A percentile compares a stretch with the other conserved stretches of the same genome.
Evolutionary conservation across 37 sponge, comb jelly and placozoan species (phyloP).

Genomic region (Cliona cf. orientalis): DNA sequence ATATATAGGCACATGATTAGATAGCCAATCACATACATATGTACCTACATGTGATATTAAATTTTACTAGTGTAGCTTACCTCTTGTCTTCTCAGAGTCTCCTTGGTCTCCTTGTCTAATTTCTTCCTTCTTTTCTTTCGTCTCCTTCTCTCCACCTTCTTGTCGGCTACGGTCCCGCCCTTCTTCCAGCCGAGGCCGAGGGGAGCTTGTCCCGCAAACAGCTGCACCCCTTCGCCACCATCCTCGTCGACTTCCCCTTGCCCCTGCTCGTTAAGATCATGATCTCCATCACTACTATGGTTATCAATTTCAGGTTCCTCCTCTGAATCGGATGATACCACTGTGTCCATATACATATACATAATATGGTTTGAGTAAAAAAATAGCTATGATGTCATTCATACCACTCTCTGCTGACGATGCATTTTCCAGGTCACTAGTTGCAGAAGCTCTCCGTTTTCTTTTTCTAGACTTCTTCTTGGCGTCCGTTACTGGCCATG

Average conservation of each 20-base stretch:
- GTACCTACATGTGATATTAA: not conserved
- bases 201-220: constrained; percentile 44
- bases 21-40: not conserved
- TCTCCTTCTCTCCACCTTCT: not conserved
- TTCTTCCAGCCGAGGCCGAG: not conserved
- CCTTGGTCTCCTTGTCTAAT: constrained; percentile 26
- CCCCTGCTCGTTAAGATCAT: not conserved
- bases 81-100: constrained; percentile 54
- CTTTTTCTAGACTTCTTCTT: too few species aligned
- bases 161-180: constrained; percentile 18
- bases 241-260: constrained; percentile 12
- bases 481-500: too few species aligned
- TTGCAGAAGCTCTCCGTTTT: too few species aligned
- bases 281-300: not conserved
- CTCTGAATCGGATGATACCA: too few species aligned
- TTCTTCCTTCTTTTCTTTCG: constrained; percentile 39
- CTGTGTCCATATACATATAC: too few species aligned
- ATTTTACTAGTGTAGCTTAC: constrained; percentile 12
- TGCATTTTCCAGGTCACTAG: too few species aligned
- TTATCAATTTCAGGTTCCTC: not conserved
- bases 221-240: not conserved
- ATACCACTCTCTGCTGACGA: too few species aligned
- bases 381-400: too few species aligned
- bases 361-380: too few species aligned
- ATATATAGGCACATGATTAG: not conserved